Evolutionary conservation across 2,888 invertebrate genomes (phyloP), one percentile per base, ranked within the genome.

Genomic region (Molanna angustata): DNA sequence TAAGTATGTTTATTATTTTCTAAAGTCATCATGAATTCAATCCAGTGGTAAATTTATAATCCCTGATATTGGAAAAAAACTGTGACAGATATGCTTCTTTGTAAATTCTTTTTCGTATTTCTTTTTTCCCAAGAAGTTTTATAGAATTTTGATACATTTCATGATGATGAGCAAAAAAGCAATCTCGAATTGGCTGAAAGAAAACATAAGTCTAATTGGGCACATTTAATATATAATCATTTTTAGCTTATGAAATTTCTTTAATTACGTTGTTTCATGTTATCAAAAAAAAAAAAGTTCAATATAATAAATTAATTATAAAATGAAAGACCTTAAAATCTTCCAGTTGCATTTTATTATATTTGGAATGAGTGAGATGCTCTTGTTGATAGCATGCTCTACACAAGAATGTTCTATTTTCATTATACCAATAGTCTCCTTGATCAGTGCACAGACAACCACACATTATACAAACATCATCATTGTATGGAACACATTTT

Each of bases 381-480:
- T 76, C 62, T 55, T 64, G 62, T 1, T 64, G 45, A 49, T 75
- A 76, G 63, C 76, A 76, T 60, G 67, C 69, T 58, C 77, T 65
- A 62, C 77, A 77, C 9, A 77, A 64, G 56, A 72, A 76, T 49
- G 76, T 65, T 58, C 71, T 67, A 58, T 76, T 70, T 61, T 76
- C 49, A 19, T 50, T 41, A 3, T 77, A 79, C 75, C 80, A 82
- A 60, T 82, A 82, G 63, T 82, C 82, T 1, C 82, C 82, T 56
- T 76, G 75, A 2, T 68, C 67, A 0, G 74, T 73, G 57, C 77
- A 77, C 0, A 69, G 72, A 54, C 73, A 72, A 1, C 71, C 72
- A 48, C 77, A 76, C 1, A 61, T 65, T n/a, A 67, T 72, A 60
- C 77, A 77, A 3, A 66, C 62, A 45, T 77, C 77, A 63, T 75